phyloP scores from a whole-genome alignment of 2,888 invertebrate genomes.

The Synergus itoensis region DNA sequence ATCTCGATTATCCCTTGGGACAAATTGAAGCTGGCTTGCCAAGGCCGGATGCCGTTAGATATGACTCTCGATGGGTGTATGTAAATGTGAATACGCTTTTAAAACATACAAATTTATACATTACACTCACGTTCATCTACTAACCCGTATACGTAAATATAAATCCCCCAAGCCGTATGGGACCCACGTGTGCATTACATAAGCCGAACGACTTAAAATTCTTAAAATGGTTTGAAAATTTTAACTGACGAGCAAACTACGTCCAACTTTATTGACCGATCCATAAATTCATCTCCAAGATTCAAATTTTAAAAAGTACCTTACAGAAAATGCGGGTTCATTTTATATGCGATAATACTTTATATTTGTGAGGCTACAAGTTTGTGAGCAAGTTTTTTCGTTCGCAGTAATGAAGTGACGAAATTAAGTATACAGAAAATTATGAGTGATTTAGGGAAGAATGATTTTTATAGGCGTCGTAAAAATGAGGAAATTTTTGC shows the following conservation, averaged over 20 bases:
- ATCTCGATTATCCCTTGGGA: constrained; percentile 38
- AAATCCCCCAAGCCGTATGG: constrained; percentile 2
- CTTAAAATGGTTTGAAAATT: neutral
- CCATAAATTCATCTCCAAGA: constrained; percentile 23
- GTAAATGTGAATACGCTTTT: constrained; percentile 16
- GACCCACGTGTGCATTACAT: constrained; percentile 1
- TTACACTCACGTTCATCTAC: neutral
- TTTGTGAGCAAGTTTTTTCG: neutral
- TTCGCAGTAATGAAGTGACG: neutral
- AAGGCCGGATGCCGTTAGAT: constrained; percentile 40
- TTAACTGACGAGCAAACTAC: neutral
- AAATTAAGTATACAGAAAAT: neutral
- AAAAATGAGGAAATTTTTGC: neutral
- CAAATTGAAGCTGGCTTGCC: constrained; percentile 13
- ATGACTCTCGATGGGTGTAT: constrained; percentile 10
- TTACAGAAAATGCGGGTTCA: neutral
- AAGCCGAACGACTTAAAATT: neutral
- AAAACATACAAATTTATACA: neutral
- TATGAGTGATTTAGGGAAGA: neutral
- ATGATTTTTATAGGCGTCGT: neutral
- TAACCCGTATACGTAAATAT: neutral
- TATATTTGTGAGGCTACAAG: neutral
- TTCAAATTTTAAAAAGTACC: neutral
- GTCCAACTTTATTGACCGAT: neutral
- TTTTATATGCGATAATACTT: neutral